A percentile compares a stretch with the other conserved stretches of the same genome.
phyloP scores from a whole-genome alignment of 2,888 invertebrate species.

The Pterobdella sp. region DNA sequence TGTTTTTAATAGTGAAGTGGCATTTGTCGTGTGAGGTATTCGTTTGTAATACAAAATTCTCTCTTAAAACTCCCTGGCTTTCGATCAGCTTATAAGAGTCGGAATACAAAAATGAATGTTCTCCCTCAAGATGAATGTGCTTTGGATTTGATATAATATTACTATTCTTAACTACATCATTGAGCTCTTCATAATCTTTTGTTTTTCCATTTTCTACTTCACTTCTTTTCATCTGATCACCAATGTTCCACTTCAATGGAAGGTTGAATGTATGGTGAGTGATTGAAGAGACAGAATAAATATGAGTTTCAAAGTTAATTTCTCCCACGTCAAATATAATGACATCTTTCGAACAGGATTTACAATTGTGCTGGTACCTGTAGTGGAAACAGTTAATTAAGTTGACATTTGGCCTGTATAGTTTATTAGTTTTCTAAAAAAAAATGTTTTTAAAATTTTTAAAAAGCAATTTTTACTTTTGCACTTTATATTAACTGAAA shows the following conservation, averaged over 20 bases:
- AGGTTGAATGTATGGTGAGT: neutral
- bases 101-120: neutral
- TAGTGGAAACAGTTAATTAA: neutral
- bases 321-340: neutral
- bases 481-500: no score
- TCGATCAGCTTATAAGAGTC: neutral
- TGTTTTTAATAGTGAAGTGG: neutral
- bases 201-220: neutral
- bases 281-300: constrained; percentile 1
- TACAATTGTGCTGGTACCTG: constrained; percentile 26
- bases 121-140: neutral
- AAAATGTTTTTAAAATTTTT: neutral
- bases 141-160: neutral
- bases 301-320: neutral
- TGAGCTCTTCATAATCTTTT: neutral
- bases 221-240: neutral
- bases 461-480: neutral
- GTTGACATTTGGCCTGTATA: neutral
- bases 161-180: neutral
- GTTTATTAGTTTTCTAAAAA: neutral
- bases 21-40: neutral
- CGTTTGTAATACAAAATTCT: neutral
- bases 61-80: neutral
- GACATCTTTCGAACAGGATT: constrained; percentile 17
- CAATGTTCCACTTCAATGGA: neutral